Conservation (phyloP, 2,888 invertebrate genomes). For the Neoitamus cyanurus region DNA sequence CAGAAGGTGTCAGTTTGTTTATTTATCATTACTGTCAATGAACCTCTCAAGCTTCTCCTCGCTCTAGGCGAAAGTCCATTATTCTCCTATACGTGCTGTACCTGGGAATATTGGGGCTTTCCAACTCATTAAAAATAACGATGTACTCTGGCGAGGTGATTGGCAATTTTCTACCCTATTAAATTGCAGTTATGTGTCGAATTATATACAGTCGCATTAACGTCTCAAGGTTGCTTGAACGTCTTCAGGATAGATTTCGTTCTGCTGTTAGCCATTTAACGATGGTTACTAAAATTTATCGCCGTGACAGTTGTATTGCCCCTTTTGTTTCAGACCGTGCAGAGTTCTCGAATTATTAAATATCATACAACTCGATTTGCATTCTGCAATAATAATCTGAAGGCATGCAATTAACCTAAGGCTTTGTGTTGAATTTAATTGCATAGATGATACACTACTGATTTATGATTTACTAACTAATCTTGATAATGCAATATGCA, state of each 20-base stretch:
- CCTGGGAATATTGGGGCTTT: constrained; percentile 17
- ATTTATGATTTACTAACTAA: too few species aligned
- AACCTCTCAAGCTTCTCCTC: neutral
- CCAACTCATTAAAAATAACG: constrained; percentile 43
- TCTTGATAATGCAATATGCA: too few species aligned
- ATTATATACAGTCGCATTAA: constrained; percentile 3
- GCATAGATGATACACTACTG: too few species aligned
- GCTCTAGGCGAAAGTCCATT: neutral
- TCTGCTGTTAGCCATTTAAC: neutral
- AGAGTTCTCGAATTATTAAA: too few species aligned
- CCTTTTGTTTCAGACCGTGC: too few species aligned
- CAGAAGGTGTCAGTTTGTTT: constrained; percentile 13
- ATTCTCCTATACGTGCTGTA: neutral
- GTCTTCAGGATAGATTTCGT: neutral
- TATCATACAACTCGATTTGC: too few species aligned
- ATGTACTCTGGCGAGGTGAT: constrained; percentile 43
- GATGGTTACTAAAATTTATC: neutral
- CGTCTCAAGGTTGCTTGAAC: constrained; percentile 1
- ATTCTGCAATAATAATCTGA: too few species aligned
- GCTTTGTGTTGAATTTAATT: too few species aligned
- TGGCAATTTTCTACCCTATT: constrained; percentile 45
- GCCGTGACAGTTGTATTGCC: neutral
- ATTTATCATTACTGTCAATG: constrained; percentile 37
- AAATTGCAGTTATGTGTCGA: constrained; percentile 39
- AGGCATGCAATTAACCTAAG: too few species aligned